Conservation (phyloP, 2,888 invertebrate genomes). For the Orthosia gothica region DNA sequence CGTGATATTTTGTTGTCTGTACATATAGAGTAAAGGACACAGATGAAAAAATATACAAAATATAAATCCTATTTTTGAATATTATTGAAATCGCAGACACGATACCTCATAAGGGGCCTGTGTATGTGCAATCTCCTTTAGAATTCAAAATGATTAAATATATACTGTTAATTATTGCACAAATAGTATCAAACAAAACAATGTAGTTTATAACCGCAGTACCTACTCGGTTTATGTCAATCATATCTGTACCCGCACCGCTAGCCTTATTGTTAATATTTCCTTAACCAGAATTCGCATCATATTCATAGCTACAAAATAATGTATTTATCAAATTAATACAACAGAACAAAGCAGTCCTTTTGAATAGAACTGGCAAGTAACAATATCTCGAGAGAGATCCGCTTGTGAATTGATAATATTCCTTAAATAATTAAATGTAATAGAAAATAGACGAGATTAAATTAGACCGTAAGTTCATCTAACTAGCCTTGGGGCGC, state of each 20-base stretch:
- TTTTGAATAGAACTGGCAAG: background rate
- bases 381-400: background rate
- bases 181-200: background rate
- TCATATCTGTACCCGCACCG: background rate
- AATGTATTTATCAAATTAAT: background rate
- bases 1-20: too few species aligned
- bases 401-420: background rate
- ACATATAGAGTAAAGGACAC: too few species aligned
- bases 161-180: too few species aligned
- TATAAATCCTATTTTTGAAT: too few species aligned
- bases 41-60: too few species aligned
- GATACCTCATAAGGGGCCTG: too few species aligned
- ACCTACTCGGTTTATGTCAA: background rate
- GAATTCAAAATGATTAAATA: too few species aligned
- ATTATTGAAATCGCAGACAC: too few species aligned
- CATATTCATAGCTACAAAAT: background rate
- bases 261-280: background rate
- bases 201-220: background rate
- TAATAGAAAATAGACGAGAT: too few species aligned
- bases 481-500: background rate
- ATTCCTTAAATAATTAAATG: slow-evolving; percentile 1
- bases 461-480: background rate
- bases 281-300: background rate
- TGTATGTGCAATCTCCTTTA: too few species aligned
- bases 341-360: background rate